phyloP scores from a whole-genome alignment of 2,797 vertebrate species.

The Rhincodon typus region DNA sequence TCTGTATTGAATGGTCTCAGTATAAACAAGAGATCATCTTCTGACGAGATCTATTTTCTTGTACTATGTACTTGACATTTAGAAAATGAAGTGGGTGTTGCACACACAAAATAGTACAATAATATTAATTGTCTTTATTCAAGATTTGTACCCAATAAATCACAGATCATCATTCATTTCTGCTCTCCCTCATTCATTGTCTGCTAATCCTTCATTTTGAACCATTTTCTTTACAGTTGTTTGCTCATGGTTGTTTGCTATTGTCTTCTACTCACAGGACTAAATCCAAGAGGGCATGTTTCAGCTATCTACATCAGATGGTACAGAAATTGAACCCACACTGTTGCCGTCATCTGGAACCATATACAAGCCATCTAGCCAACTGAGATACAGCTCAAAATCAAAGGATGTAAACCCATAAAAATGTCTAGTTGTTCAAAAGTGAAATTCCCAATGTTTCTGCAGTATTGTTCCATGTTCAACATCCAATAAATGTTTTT shows the following conservation, averaged over 20 bases:
- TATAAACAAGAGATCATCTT: not conserved
- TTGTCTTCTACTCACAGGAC: not conserved
- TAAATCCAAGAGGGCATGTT: no score
- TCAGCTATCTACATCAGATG: not conserved
- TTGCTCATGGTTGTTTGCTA: not conserved
- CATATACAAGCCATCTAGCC: not conserved
- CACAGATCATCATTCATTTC: not conserved
- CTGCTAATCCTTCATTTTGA: not conserved
- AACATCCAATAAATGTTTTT: not conserved
- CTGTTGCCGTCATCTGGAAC: not conserved
- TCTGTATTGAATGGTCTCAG: no score
- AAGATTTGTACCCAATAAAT: constrained; percentile 2
- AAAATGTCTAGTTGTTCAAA: not conserved
- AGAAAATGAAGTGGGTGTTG: not conserved
- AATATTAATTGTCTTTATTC: not conserved
- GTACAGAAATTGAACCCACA: not conserved
- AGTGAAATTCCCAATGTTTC: not conserved
- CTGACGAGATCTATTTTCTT: not conserved
- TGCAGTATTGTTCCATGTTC: not conserved
- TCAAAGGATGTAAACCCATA: not conserved
- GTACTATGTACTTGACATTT: not conserved
- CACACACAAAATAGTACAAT: not conserved
- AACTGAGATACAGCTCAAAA: not conserved
- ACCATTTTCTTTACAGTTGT: not conserved
- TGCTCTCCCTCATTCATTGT: not conserved